These are phyloP conservation scores for Cotesia vestalis DNA, from an alignment of 1,140 invertebrate genomes.

Conservation along the genomic window DNA sequence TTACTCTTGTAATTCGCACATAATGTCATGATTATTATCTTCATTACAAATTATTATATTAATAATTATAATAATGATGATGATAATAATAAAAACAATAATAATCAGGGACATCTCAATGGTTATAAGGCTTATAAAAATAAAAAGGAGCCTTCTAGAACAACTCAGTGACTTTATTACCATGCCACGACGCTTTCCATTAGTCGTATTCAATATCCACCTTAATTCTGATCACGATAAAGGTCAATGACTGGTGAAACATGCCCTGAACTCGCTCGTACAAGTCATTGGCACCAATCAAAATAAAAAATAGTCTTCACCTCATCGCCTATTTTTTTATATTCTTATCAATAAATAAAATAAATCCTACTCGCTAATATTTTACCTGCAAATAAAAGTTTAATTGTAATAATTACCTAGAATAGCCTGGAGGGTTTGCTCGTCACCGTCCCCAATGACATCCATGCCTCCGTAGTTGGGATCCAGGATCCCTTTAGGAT, in stretches of 20 bases:
- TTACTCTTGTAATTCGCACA: too few relatives aligned
- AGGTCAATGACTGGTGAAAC: slow-evolving; percentile 29
- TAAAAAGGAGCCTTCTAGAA: too few relatives aligned
- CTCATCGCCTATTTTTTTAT: slow-evolving; percentile 15
- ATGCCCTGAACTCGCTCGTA: background rate
- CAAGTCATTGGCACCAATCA: background rate
- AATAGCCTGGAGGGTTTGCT: slow-evolving; percentile 64
- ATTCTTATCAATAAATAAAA: too few relatives aligned
- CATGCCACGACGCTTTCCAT: slow-evolving; percentile 4
- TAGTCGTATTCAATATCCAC: slow-evolving; percentile 10
- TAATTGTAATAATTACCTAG: slow-evolving; percentile 52
- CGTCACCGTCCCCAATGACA: slow-evolving; percentile 63
- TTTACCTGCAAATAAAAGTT: background rate
- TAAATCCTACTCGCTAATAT: too few relatives aligned
- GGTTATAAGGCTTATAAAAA: too few relatives aligned
- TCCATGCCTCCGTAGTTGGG: slow-evolving; percentile 59
- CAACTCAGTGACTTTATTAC: slow-evolving; percentile 2
- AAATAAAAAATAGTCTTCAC: background rate
- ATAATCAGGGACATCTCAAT: too few relatives aligned
- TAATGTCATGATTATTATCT: too few relatives aligned
- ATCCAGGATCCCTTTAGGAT: slow-evolving; percentile 52
- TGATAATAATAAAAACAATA: too few relatives aligned
- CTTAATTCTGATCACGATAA: slow-evolving; percentile 10
- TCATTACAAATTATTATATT: too few relatives aligned
- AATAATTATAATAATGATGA: too few relatives aligned